Conservation (phyloP, 2,797 vertebrate genomes). For the Helicolenus hilgendorfi region DNA sequence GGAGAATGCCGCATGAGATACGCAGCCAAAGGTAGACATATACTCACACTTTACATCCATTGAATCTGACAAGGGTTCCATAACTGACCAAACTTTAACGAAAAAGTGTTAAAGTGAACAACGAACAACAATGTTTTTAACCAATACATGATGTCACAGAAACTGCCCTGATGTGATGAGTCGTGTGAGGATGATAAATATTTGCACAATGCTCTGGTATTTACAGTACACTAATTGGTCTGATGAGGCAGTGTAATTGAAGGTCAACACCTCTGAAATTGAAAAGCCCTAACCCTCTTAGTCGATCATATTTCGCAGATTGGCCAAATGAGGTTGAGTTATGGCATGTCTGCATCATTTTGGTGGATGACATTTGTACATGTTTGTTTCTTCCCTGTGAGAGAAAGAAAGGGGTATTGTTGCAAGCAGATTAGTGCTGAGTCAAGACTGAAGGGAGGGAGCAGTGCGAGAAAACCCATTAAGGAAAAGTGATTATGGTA, state of each 20-base stretch:
- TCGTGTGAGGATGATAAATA: neutral
- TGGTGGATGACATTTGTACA: constrained; percentile 13
- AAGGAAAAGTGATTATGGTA: constrained; percentile 23
- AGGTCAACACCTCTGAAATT: constrained; percentile 22
- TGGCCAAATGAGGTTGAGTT: constrained; percentile 25
- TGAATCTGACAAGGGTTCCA: neutral
- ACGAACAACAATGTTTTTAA: neutral
- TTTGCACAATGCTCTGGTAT: constrained; percentile 1
- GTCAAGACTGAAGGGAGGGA: constrained; percentile 20
- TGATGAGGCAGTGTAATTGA: constrained; percentile 41
- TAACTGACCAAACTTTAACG: neutral
- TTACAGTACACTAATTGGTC: constrained; percentile 28
- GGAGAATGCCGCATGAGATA: neutral
- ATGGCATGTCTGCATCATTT: neutral
- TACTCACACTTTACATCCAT: neutral
- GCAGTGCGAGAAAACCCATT: constrained; percentile 25
- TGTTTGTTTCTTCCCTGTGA: constrained; percentile 22
- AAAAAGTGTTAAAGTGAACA: neutral
- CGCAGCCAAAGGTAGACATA: neutral
- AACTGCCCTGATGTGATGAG: neutral
- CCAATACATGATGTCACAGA: neutral
- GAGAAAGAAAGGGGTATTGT: neutral
- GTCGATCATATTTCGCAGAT: constrained; percentile 21
- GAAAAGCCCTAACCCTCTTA: neutral
- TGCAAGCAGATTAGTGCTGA: constrained; percentile 28